Percentiles rank a stretch among this genome's conserved stretches.
phyloP scores from a whole-genome alignment of 1,140 invertebrate species.

The Drosophila navojoa region DNA sequence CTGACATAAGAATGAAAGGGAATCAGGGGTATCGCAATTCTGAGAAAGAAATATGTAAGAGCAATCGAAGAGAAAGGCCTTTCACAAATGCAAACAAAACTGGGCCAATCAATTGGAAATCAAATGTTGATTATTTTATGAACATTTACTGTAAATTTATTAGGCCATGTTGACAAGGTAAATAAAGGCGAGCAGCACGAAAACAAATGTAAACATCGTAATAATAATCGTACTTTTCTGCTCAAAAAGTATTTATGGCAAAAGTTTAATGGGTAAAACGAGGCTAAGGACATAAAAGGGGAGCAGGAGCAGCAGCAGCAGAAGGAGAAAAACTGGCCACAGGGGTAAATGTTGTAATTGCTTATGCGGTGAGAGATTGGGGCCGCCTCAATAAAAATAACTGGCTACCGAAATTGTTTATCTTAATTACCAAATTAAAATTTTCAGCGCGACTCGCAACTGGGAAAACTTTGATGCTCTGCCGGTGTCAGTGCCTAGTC shows the following conservation, averaged over 20 bases:
- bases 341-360: conserved; percentile 54
- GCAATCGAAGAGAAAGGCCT: neutral
- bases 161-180: conserved; percentile 65
- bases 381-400: conserved; percentile 45
- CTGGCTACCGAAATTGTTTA: conserved; percentile 78
- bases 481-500: neutral
- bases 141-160: neutral
- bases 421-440: conserved; percentile 83
- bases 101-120: conserved; percentile 18
- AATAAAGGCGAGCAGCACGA: conserved; percentile 48
- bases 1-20: conserved; percentile 23
- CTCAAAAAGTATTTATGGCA: conserved; percentile 68
- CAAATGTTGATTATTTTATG: conserved; percentile 44
- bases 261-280: conserved; percentile 62
- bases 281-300: neutral
- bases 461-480: conserved; percentile 50
- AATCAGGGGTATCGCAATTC: neutral
- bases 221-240: conserved; percentile 51
- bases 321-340: neutral
- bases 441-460: conserved; percentile 67
- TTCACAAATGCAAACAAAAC: conserved; percentile 4
- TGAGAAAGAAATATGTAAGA: neutral
- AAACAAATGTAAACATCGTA: conserved; percentile 43
- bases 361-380: conserved; percentile 5
- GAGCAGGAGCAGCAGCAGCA: too few relatives aligned